Evolutionary conservation across 2,797 vertebrate genomes (phyloP).

Genomic region (Chromobotia macracanthus): DNA sequence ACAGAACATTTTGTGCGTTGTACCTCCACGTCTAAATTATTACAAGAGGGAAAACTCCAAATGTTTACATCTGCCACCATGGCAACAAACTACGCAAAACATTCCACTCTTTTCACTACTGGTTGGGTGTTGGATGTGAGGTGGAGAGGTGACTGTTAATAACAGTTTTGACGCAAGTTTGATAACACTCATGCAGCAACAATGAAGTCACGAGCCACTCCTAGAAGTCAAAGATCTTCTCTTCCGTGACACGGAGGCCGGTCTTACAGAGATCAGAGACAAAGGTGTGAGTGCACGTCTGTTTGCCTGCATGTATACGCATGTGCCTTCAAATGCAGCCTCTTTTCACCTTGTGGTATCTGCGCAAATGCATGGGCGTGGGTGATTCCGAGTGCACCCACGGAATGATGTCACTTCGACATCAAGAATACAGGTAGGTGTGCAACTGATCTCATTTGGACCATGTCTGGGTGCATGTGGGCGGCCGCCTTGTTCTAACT

Average conservation of each 20-base stretch:
- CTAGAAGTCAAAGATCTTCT: constrained; percentile 30
- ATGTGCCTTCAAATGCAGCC: constrained; percentile 46
- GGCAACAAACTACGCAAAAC: constrained; percentile 33
- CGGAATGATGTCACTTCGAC: constrained; percentile 66
- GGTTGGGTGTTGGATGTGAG: constrained; percentile 28
- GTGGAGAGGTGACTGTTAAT: constrained; percentile 22
- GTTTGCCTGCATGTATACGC: constrained; percentile 50
- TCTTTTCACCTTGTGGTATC: constrained; percentile 40
- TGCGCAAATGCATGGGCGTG: constrained; percentile 64
- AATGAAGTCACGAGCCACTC: constrained; percentile 52
- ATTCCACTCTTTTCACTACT: constrained; percentile 32
- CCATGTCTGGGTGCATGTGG: constrained; percentile 52
- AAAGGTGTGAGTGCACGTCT: constrained; percentile 42
- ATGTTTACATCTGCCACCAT: constrained; percentile 52
- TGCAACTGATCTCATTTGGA: constrained; percentile 57
- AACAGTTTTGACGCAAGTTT: constrained; percentile 51
- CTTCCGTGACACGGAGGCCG: constrained; percentile 26
- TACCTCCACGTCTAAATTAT: constrained; percentile 21
- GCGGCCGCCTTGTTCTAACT: constrained; percentile 51
- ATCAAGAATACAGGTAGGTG: constrained; percentile 59
- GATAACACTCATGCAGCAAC: constrained; percentile 23
- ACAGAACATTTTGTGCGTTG: constrained; percentile 26
- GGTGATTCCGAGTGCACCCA: constrained; percentile 66
- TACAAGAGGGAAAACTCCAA: constrained; percentile 32
- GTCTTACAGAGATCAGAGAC: constrained; percentile 14